Conservation (phyloP, 35 echinoderm and acorn worm genomes). For the Holothuria glaberrima region DNA sequence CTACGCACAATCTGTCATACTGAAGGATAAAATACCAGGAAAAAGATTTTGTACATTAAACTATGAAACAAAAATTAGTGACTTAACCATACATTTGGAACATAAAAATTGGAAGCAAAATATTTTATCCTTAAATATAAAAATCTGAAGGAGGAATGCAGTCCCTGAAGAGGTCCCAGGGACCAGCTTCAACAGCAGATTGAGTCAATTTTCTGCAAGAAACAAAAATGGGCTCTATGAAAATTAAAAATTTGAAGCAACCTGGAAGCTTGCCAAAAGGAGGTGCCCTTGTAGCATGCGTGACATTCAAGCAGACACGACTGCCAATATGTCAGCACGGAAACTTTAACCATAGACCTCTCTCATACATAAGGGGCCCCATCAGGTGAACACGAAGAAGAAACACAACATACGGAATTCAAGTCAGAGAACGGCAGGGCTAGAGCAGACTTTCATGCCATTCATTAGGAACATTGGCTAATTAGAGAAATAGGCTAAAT, state of each 20-base stretch:
- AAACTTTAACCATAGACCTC: slow-evolving; percentile 22
- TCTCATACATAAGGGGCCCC: slow-evolving; percentile 26
- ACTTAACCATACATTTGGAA: no score
- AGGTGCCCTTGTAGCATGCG: slow-evolving; percentile 52
- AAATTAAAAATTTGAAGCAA: slow-evolving; percentile 36
- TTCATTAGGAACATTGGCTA: slow-evolving; percentile 60
- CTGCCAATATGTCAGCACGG: slow-evolving; percentile 38
- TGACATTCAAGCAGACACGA: slow-evolving; percentile 42
- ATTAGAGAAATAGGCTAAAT: slow-evolving; percentile 64
- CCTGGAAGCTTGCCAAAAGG: slow-evolving; percentile 13
- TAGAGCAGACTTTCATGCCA: neutral
- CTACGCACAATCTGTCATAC: no score
- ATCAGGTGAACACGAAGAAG: neutral
- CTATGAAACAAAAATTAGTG: no score
- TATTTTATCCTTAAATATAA: no score
- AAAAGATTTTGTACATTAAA: no score
- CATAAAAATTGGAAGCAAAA: no score
- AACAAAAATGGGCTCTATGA: neutral
- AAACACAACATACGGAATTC: neutral
- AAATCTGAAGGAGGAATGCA: neutral
- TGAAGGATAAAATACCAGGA: no score
- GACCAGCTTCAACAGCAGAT: slow-evolving; percentile 7
- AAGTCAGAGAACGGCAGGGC: slow-evolving; percentile 10
- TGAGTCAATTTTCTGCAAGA: neutral
- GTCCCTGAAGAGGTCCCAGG: slow-evolving; percentile 24